These are phyloP conservation scores for Cistogaster globosa DNA, from an alignment of 2,888 invertebrate genomes.

Conservation along the genomic window DNA sequence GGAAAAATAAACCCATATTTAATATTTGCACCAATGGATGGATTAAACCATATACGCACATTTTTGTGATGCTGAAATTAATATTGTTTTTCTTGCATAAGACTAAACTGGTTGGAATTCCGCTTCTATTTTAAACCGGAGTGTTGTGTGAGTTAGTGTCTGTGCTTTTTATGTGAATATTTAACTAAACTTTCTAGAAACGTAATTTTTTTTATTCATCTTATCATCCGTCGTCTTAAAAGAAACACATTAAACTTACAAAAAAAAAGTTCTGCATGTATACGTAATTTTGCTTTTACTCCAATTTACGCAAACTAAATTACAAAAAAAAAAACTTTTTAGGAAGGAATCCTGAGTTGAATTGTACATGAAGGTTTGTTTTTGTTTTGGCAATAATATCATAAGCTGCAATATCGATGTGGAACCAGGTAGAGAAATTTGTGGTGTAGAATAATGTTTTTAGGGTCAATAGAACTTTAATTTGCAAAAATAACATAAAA, in stretches of 20 bases:
- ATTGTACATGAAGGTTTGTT: too few species aligned
- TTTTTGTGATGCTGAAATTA: conserved; percentile 54
- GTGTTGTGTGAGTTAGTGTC: conserved; percentile 31
- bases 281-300: conserved; percentile 68
- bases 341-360: conserved; percentile 14
- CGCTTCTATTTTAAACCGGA: background rate
- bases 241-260: conserved; percentile 62
- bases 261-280: conserved; percentile 58
- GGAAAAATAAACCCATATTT: conserved; percentile 46
- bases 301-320: background rate
- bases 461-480: too few species aligned
- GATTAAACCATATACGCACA: background rate
- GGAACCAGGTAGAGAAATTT: too few species aligned
- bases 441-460: too few species aligned
- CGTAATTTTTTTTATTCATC: too few species aligned
- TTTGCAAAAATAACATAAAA: too few species aligned
- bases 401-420: too few species aligned
- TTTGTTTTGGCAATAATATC: too few species aligned
- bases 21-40: conserved; percentile 16
- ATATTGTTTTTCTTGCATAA: conserved; percentile 62
- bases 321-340: background rate
- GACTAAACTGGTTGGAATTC: conserved; percentile 57
- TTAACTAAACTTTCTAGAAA: conserved; percentile 55
- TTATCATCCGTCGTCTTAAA: conserved; percentile 16
- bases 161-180: conserved; percentile 48